phyloP scores from a whole-genome alignment of 2,797 vertebrate genomes.

The Danio tinwini region DNA sequence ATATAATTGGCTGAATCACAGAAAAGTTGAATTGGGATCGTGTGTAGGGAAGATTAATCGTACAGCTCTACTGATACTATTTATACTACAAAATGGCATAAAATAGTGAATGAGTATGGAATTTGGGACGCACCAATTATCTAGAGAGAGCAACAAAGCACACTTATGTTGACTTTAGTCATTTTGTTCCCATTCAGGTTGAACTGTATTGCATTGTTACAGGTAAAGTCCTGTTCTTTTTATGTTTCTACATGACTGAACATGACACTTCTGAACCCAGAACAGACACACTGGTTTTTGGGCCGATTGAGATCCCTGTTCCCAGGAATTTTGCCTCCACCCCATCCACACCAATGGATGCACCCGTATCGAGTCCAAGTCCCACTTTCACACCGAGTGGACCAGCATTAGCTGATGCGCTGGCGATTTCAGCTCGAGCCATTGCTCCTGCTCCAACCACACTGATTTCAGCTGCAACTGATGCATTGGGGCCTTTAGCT shows the following conservation, averaged over 20 bases:
- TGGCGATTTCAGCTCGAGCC: conserved; percentile 35
- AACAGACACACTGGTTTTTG: accelerated
- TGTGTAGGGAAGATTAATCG: no score
- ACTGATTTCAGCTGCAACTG: neutral
- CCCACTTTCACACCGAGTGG: neutral
- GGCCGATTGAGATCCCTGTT: neutral
- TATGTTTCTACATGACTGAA: neutral
- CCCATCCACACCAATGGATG: accelerated
- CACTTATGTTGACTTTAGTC: no score
- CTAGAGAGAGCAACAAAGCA: no score
- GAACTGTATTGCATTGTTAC: no score
- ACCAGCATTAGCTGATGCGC: conserved; percentile 50
- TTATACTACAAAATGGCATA: no score
- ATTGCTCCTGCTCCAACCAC: neutral
- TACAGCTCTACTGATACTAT: no score
- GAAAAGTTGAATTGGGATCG: no score
- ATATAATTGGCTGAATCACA: no score
- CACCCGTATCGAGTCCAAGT: neutral
- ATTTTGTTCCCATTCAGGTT: no score
- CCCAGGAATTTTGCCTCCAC: conserved; percentile 30
- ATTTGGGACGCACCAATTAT: no score
- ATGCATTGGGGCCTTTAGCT: conserved; percentile 53
- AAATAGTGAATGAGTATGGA: no score
- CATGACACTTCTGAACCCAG: conserved; percentile 17
- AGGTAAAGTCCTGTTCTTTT: no score